These are phyloP conservation scores for Castor canadensis DNA, from an alignment of 2,113 vertebrate species.

Conservation along the genomic window DNA sequence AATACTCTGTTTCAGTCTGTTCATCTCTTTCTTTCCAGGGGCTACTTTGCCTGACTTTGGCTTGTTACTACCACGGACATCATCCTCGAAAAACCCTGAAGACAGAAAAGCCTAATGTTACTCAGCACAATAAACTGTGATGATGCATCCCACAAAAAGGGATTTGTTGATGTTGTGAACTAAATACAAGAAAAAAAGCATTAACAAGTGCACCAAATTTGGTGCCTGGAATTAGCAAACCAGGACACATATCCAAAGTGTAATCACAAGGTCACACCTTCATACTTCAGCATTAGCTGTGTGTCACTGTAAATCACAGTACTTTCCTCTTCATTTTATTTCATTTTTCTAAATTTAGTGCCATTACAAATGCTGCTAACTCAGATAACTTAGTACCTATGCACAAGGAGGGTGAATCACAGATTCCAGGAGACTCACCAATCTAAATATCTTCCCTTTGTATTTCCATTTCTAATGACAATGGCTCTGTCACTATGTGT, in stretches of 20 bases:
- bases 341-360: constrained; percentile 72
- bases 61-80: not conserved
- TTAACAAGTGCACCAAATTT: not conserved
- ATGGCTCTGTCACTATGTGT: not conserved
- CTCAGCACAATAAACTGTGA: not conserved
- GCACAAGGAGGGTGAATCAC: constrained; percentile 50
- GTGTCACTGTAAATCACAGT: constrained; percentile 58
- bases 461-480: constrained; percentile 42
- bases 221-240: constrained; percentile 34
- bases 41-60: constrained; percentile 35
- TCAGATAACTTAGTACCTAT: constrained; percentile 63
- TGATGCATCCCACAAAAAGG: not conserved
- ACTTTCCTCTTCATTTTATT: constrained; percentile 57
- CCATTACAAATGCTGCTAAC: constrained; percentile 65
- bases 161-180: constrained; percentile 34
- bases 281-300: constrained; percentile 48
- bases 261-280: constrained; percentile 70
- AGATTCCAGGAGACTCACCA: not conserved
- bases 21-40: constrained; percentile 47
- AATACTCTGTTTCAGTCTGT: constrained; percentile 19
- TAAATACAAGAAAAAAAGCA: constrained; percentile 6
- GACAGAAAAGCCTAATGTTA: constrained; percentile 10
- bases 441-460: constrained; percentile 37
- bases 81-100: constrained; percentile 19
- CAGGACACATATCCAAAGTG: constrained; percentile 44